Conservation (phyloP, 2,797 vertebrate genomes). For the Anguilla anguilla region DNA sequence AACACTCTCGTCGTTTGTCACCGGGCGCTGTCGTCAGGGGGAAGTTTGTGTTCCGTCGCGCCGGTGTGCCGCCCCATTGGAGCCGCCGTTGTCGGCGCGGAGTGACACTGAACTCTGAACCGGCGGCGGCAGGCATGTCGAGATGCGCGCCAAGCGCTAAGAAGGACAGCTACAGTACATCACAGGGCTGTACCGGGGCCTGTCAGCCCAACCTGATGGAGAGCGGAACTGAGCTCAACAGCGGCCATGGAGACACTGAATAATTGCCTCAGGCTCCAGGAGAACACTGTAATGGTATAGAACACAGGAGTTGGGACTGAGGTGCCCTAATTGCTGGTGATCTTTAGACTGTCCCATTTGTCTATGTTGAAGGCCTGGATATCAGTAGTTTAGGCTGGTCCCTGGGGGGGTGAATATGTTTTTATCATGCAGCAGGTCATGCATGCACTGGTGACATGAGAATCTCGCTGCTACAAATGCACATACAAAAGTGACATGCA, state of each 20-base stretch:
- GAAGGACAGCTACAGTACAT: constrained; percentile 32
- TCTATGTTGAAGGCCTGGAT: constrained; percentile 33
- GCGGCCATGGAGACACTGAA: constrained; percentile 29
- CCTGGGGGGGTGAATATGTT: neutral
- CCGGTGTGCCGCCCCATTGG: neutral
- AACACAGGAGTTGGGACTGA: constrained; percentile 30
- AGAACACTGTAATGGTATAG: constrained; percentile 36
- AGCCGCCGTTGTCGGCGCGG: neutral
- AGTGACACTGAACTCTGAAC: neutral
- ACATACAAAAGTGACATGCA: neutral
- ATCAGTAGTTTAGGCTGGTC: constrained; percentile 37
- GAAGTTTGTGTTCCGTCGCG: neutral
- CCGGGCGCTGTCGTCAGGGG: neutral
- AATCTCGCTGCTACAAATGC: neutral
- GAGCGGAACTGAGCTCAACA: constrained; percentile 5
- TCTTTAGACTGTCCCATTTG: neutral
- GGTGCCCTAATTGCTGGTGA: constrained; percentile 26
- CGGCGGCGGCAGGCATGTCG: neutral
- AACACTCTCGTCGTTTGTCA: constrained; percentile 6
- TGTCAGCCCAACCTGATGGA: constrained; percentile 37
- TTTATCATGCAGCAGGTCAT: neutral
- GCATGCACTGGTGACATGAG: neutral
- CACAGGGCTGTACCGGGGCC: constrained; percentile 28
- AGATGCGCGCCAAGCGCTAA: constrained; percentile 2
- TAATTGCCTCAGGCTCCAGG: constrained; percentile 45